Evolutionary conservation across 1,140 invertebrate genomes (phyloP).

Genomic region (Caerostris extrusa): DNA sequence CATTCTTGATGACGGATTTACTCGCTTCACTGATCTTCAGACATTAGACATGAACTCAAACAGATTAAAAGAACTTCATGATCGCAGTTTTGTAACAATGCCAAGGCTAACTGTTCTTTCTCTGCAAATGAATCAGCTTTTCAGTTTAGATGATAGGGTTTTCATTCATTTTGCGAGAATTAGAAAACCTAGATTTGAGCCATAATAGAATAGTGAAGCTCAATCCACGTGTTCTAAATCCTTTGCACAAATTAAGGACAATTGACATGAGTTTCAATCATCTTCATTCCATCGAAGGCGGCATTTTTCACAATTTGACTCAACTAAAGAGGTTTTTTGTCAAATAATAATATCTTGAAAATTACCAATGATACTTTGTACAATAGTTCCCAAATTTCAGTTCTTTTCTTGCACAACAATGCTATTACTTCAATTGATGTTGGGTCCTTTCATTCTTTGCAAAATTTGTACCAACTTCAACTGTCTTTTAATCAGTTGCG

Average conservation of each 20-base stretch:
- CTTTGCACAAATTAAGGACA: constrained; percentile 88
- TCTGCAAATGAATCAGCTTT: constrained; percentile 91
- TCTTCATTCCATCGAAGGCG: constrained; percentile 88
- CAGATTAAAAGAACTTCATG: constrained; percentile 88
- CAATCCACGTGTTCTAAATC: constrained; percentile 85
- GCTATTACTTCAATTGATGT: constrained; percentile 89
- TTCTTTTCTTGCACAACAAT: constrained; percentile 93
- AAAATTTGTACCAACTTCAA: constrained; percentile 90
- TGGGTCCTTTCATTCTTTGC: constrained; percentile 87
- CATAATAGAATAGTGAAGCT: constrained; percentile 88
- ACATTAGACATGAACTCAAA: constrained; percentile 93
- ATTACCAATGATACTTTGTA: constrained; percentile 90
- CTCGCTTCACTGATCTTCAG: constrained; percentile 87
- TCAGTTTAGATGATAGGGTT: constrained; percentile 87
- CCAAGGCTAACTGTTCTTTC: constrained; percentile 90
- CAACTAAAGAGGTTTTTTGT: constrained; percentile 91
- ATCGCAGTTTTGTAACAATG: constrained; percentile 89
- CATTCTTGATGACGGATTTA: constrained; percentile 87
- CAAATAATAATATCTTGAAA: constrained; percentile 94
- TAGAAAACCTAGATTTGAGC: constrained; percentile 92
- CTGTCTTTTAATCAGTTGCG: constrained; percentile 93
- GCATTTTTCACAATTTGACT: constrained; percentile 89
- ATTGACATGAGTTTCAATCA: constrained; percentile 94
- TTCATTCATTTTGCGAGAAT: constrained; percentile 87
- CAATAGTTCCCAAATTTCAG: constrained; percentile 88